A percentile compares a stretch with the other conserved stretches of the same genome.
Conservation (phyloP, 2,797 vertebrate genomes). For the Poeciliopsis paucimaculata region DNA sequence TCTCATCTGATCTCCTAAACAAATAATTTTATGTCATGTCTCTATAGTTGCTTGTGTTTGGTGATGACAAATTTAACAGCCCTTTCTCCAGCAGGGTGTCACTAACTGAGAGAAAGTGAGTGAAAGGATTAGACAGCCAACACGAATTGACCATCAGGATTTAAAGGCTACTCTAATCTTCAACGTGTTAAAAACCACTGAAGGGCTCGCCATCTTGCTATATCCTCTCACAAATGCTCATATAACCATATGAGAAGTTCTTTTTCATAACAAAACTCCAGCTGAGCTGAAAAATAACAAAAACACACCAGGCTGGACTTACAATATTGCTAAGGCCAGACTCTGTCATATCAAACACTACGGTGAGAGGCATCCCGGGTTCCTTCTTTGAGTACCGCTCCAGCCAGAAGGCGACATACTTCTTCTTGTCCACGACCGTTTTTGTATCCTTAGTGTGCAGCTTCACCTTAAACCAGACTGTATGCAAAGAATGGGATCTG, state of each 20-base stretch:
- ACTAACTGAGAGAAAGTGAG: conserved; percentile 42
- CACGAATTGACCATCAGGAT: conserved; percentile 75
- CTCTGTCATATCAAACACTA: conserved; percentile 95
- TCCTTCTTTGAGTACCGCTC: conserved; percentile 93
- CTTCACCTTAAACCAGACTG: conserved; percentile 97
- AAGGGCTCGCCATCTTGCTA: conserved; percentile 57
- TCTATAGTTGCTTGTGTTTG: conserved; percentile 18
- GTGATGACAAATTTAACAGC: conserved; percentile 55
- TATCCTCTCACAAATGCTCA: conserved; percentile 42
- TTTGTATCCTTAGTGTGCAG: conserved; percentile 91
- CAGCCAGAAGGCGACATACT: conserved; percentile 96
- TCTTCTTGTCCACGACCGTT: conserved; percentile 90
- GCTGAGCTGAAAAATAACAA: neutral
- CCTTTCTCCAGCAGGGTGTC: conserved; percentile 44
- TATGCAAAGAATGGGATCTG: conserved; percentile 7
- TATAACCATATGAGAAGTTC: conserved; percentile 7
- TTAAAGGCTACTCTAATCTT: conserved; percentile 82
- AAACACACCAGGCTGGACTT: conserved; percentile 66
- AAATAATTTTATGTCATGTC: conserved; percentile 48
- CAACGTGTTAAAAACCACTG: conserved; percentile 63
- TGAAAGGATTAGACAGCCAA: conserved; percentile 68
- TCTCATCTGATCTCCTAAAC: conserved; percentile 50
- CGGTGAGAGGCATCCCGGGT: conserved; percentile 92
- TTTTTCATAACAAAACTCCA: neutral
- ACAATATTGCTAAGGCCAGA: conserved; percentile 94